A percentile compares a stretch with the other conserved stretches of the same genome.
phyloP scores from a whole-genome alignment of 35 echinoderm and acorn worm species.

The Amphiura filiformis region DNA sequence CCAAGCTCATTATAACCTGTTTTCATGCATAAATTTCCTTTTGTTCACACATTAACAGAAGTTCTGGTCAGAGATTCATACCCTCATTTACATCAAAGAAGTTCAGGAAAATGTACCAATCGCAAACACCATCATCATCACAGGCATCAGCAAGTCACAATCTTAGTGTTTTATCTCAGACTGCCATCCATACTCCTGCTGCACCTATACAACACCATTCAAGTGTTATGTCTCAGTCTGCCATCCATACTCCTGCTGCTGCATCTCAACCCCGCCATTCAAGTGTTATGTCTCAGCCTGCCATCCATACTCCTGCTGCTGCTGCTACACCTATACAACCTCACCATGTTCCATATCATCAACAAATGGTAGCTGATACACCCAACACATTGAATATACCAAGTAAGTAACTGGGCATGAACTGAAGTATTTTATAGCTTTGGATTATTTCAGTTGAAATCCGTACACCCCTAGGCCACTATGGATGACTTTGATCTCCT shows the following conservation, averaged over 20 bases:
- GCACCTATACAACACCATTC: background rate
- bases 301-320: too few species aligned
- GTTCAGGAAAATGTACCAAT: background rate
- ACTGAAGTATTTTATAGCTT: background rate
- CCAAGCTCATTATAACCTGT: background rate
- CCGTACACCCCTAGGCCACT: too few species aligned
- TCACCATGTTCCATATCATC: background rate
- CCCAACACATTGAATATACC: background rate
- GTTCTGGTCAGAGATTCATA: background rate
- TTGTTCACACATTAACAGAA: background rate
- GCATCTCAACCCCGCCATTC: too few species aligned
- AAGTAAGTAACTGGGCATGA: background rate
- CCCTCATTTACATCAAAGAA: slow-evolving; percentile 29
- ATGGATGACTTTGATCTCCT: too few species aligned
- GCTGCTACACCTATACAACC: background rate
- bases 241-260: too few species aligned
- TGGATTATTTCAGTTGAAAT: too few species aligned
- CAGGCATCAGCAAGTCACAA: too few species aligned
- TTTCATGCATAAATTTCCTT: background rate
- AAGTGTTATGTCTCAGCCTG: too few species aligned
- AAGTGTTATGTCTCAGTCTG: too few species aligned
- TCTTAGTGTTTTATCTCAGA: too few species aligned
- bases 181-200: background rate
- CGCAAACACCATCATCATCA: too few species aligned
- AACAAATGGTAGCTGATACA: background rate